phyloP scores from a whole-genome alignment of 2,797 vertebrate species.

The Cuniculus paca region DNA sequence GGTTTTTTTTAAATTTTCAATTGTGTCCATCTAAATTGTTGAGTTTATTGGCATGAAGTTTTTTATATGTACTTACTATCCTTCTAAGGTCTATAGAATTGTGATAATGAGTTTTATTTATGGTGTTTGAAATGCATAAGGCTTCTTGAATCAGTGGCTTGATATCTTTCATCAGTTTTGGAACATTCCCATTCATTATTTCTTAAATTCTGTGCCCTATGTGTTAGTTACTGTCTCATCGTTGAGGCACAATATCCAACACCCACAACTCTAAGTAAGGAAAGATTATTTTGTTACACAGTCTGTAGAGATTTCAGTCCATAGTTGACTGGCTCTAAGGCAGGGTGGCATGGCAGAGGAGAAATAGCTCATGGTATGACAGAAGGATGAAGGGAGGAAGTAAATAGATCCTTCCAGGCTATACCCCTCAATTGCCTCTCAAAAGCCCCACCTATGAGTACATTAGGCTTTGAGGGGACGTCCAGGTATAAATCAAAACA shows the following conservation, averaged over 20 bases:
- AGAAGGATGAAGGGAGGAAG: neutral
- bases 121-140: neutral
- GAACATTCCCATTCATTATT: neutral
- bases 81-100: neutral
- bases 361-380: neutral
- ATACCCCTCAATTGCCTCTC: neutral
- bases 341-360: neutral
- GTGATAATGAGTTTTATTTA: neutral
- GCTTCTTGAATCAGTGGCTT: neutral
- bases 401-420: neutral
- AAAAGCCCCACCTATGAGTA: neutral
- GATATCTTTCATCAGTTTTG: constrained; percentile 8
- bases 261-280: neutral
- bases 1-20: neutral
- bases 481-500: neutral
- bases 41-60: constrained; percentile 20
- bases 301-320: neutral
- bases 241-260: neutral
- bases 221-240: neutral
- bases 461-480: neutral
- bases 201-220: neutral
- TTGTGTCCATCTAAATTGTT: constrained; percentile 17
- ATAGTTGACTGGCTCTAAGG: neutral
- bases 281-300: neutral
- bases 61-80: neutral